Evolutionary conservation across 1,140 invertebrate species (phyloP).

Genomic region (Temnothorax nylanderi): DNA sequence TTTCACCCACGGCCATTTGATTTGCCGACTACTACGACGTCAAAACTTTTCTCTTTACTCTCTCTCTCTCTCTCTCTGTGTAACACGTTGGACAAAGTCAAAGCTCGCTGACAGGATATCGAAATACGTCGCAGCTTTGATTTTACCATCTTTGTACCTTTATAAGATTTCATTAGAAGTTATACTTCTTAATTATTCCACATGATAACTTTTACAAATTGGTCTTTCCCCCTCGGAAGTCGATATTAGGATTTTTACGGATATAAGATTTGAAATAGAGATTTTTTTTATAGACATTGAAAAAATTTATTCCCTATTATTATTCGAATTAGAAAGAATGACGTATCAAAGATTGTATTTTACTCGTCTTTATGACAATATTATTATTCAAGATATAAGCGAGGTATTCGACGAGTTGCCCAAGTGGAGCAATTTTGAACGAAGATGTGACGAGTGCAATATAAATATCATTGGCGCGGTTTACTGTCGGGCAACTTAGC

Average conservation of each 20-base stretch:
- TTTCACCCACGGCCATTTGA: constrained; percentile 56
- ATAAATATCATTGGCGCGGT: constrained; percentile 52
- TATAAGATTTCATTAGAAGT: neutral
- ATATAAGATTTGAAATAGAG: neutral
- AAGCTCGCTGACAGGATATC: constrained; percentile 24
- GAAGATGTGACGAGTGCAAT: constrained; percentile 40
- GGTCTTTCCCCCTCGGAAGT: neutral
- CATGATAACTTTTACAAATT: constrained; percentile 13
- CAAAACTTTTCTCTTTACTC: constrained; percentile 65
- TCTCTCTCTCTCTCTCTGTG: neutral
- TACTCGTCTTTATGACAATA: neutral
- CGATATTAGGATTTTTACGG: neutral
- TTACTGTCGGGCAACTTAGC: constrained; percentile 35
- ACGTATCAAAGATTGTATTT: neutral
- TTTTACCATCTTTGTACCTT: constrained; percentile 11
- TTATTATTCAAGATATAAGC: neutral
- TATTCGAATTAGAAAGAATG: neutral
- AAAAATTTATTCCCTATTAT: neutral
- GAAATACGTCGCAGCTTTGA: constrained; percentile 47
- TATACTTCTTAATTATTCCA: constrained; percentile 23
- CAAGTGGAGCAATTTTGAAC: constrained; percentile 30
- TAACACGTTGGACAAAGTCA: constrained; percentile 50
- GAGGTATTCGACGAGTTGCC: neutral
- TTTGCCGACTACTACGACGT: constrained; percentile 55
- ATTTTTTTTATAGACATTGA: neutral